A percentile compares a stretch with the other conserved stretches of the same genome.
Evolutionary conservation across 1,140 invertebrate species (phyloP).

Genomic region (Hirudo medicinalis): DNA sequence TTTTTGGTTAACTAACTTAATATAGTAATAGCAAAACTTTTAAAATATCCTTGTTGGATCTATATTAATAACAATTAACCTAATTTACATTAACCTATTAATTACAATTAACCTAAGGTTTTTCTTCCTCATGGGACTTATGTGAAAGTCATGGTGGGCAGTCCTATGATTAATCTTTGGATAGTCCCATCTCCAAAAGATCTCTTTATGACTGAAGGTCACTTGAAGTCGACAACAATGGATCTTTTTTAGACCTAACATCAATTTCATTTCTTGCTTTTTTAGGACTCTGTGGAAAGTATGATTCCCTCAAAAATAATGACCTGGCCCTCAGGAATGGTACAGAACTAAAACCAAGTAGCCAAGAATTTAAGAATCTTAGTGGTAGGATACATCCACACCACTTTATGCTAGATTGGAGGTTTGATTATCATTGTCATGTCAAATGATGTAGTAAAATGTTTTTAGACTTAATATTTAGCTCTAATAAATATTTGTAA

Average conservation of each 20-base stretch:
- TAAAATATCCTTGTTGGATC: not conserved
- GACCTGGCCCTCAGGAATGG: slow-evolving; percentile 25
- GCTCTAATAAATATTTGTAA: not conserved
- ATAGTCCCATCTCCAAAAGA: slow-evolving; percentile 31
- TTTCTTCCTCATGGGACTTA: slow-evolving; percentile 33
- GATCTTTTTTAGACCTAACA: not conserved
- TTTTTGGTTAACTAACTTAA: no score
- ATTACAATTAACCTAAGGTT: slow-evolving; percentile 23
- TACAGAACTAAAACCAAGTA: not conserved
- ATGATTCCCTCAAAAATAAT: slow-evolving; percentile 23
- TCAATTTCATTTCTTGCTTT: not conserved
- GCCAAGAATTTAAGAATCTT: no score
- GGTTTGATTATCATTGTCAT: slow-evolving; percentile 12
- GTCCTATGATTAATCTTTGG: slow-evolving; percentile 33
- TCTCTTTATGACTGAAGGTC: slow-evolving; percentile 28
- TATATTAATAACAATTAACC: slow-evolving; percentile 21
- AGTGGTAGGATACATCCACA: slow-evolving; percentile 15
- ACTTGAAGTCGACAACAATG: not conserved
- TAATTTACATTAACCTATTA: no score
- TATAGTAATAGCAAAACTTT: not conserved
- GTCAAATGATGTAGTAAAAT: not conserved
- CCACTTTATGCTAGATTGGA: slow-evolving; percentile 19
- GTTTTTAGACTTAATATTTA: not conserved
- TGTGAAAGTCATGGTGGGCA: slow-evolving; percentile 29
- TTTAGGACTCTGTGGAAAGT: not conserved